Base-by-base conservation (phyloP, 2,797 vertebrate genomes). In the Etheostoma perlongum region DNA sequence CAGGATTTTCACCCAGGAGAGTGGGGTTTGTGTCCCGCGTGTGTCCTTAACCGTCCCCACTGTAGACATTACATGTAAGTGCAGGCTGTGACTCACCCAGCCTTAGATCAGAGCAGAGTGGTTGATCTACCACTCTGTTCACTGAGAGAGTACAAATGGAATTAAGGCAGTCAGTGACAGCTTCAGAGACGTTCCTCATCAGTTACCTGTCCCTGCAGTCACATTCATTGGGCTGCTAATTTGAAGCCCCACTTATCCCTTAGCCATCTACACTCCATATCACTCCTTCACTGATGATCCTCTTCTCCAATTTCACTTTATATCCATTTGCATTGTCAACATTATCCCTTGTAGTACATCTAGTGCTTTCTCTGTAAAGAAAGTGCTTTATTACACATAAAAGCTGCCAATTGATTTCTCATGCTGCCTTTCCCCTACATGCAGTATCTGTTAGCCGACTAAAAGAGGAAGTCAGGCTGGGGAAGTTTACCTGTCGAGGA, bases 321-420 rank as follows among this genome's bases (percentile, higher is more conserved):
- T 66, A 84, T 58, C 53, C 13, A 77, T 68, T 53, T 49, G 58
- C 42, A 51, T 12, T 1, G 4, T 63, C 76, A 52, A 53, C 61
- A 84, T 82, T 61, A 78, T 81, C 78, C 78, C 57, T 76, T 83
- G 85, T 78, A 79, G 82, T 84, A 72, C 70, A 69, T 78, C 77
- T 67, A 72, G 70, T 81, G 58, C 16, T 79, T 78, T 85, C 68
- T 73, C 58, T 79, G 69, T 75, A 75, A 84, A 86, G 80, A 85
- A 85, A 67, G 55, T 53, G 76, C 52, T 86, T 89, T 87, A 88
- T 89, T 87, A 80, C 81, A 84, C 87, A 85, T 88, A 88, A 91
- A 92, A 88, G 80, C 83, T 68, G 69, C 57, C 61, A 83, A 89
- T 90, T 86, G 89, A 91, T 90, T 90, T 82, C 71, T 55, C 10